phyloP scores from a whole-genome alignment of 2,113 vertebrate genomes.

The Nerophis lumbriciformis region DNA sequence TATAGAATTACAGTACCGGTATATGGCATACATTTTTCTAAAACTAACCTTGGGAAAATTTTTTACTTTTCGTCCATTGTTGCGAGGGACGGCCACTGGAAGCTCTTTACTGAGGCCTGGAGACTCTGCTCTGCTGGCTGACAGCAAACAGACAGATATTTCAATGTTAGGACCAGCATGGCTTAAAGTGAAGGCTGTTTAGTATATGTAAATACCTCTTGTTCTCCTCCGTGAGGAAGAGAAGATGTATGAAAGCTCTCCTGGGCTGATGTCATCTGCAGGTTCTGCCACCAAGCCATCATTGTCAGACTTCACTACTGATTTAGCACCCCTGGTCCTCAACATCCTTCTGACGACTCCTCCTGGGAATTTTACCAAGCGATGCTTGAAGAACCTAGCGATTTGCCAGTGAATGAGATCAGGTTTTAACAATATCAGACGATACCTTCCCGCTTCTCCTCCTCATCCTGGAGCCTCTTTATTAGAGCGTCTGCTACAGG shows the following conservation, averaged over 20 bases:
- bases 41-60: slow-evolving; percentile 30
- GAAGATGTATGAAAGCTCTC: slow-evolving; percentile 68
- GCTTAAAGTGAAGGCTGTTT: not conserved
- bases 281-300: slow-evolving; percentile 36
- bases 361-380: not conserved
- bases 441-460: slow-evolving; percentile 48
- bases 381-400: not conserved
- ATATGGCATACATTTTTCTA: not conserved
- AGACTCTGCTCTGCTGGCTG: slow-evolving; percentile 48
- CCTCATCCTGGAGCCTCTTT: slow-evolving; percentile 63
- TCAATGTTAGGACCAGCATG: not conserved
- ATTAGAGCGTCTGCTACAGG: slow-evolving; percentile 64
- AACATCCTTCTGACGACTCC: slow-evolving; percentile 30
- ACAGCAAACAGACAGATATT: not conserved
- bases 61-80: slow-evolving; percentile 26
- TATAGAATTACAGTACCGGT: not conserved
- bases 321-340: slow-evolving; percentile 39
- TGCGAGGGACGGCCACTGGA: slow-evolving; percentile 41
- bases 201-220: slow-evolving; percentile 69
- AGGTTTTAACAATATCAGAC: not conserved
- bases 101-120: slow-evolving; percentile 19
- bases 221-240: slow-evolving; percentile 74
- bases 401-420: not conserved
- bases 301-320: slow-evolving; percentile 14
- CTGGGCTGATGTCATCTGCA: slow-evolving; percentile 34